These are phyloP conservation scores for Sialia sialis DNA, from an alignment of 2,113 vertebrate species.

Conservation along the genomic window DNA sequence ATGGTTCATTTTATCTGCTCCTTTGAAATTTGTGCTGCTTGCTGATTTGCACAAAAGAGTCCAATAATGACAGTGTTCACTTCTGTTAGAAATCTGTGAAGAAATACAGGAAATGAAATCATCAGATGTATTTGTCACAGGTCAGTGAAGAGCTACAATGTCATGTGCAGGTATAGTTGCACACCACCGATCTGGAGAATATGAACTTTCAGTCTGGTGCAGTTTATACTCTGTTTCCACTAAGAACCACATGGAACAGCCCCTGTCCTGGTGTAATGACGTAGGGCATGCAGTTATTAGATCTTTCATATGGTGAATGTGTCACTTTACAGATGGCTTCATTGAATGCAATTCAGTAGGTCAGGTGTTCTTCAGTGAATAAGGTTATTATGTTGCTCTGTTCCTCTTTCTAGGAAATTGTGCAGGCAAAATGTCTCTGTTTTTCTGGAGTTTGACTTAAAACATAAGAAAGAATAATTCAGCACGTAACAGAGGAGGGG, in stretches of 20 bases:
- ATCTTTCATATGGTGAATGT: not conserved
- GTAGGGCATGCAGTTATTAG: not conserved
- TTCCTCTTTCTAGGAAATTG: not conserved
- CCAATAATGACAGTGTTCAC: not conserved
- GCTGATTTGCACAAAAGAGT: not conserved
- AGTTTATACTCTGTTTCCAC: not conserved
- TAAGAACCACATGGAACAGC: not conserved
- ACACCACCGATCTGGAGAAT: not conserved
- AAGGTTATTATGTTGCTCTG: not conserved
- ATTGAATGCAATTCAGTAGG: not conserved
- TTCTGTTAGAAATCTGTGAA: not conserved
- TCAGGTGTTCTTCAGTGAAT: not conserved
- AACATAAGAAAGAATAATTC: not conserved
- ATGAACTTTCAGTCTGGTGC: not conserved
- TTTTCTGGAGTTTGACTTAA: not conserved
- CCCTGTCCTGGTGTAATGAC: rapidly evolving
- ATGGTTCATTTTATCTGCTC: not conserved
- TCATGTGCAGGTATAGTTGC: not conserved
- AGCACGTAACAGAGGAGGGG: not conserved
- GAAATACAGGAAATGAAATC: not conserved
- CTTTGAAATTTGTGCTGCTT: not conserved
- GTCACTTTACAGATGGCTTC: not conserved
- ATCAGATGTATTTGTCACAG: not conserved
- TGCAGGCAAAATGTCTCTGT: not conserved
- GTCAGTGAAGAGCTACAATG: not conserved